Conservation (phyloP, 2,888 invertebrate genomes). For the Timema cristinae region DNA sequence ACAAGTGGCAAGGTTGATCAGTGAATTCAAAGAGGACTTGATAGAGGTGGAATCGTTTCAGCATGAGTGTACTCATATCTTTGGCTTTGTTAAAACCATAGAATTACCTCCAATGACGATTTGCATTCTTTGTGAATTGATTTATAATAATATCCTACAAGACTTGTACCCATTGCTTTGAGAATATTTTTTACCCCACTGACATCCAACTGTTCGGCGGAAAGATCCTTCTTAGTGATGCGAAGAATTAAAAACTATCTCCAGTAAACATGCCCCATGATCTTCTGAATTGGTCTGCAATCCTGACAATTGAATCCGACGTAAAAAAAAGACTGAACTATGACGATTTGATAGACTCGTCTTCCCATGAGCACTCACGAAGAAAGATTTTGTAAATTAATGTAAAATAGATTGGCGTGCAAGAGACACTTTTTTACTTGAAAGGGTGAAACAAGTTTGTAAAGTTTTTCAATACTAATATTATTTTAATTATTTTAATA, state of each 20-base stretch:
- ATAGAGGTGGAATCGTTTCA: too few relatives aligned
- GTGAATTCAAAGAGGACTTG: too few relatives aligned
- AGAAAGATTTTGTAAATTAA: slow-evolving; percentile 1
- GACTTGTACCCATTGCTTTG: too few relatives aligned
- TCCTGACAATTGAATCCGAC: slow-evolving; percentile 11
- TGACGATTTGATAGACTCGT: background rate
- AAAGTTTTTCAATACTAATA: background rate
- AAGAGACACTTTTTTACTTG: background rate
- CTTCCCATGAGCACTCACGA: background rate
- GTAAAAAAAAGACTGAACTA: slow-evolving; percentile 1
- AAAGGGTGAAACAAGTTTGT: background rate
- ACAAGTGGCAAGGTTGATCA: too few relatives aligned
- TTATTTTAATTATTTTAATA: background rate
- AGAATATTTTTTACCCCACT: background rate
- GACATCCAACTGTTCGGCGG: background rate
- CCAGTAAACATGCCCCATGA: background rate
- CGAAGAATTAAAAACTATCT: slow-evolving; percentile 14
- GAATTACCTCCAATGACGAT: too few relatives aligned
- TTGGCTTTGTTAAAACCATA: too few relatives aligned
- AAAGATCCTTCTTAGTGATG: background rate
- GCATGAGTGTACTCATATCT: too few relatives aligned
- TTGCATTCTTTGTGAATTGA: background rate
- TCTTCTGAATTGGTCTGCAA: slow-evolving; percentile 3
- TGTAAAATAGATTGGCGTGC: background rate
- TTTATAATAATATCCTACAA: background rate